Evolutionary conservation across 2,888 invertebrate species (phyloP).

Genomic region (Tholera decimalis): DNA sequence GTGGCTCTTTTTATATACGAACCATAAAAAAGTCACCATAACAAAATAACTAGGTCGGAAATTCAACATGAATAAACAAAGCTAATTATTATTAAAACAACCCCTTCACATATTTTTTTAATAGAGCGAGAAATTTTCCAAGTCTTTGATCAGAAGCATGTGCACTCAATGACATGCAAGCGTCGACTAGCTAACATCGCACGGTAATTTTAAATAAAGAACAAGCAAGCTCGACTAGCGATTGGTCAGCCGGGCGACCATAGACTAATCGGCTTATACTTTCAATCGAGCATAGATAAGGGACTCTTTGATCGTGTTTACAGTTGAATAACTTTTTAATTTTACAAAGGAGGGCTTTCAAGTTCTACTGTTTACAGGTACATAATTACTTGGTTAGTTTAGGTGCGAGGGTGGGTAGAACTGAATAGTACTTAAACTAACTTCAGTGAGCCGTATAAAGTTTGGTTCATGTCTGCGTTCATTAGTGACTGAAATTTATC

Average conservation of each 20-base stretch:
- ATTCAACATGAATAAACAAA: slow-evolving; percentile 47
- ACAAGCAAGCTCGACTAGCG: slow-evolving; percentile 78
- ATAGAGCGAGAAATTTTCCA: slow-evolving; percentile 67
- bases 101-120: slow-evolving; percentile 65
- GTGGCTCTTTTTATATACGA: neutral
- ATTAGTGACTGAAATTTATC: too few species aligned
- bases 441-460: neutral
- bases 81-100: slow-evolving; percentile 33
- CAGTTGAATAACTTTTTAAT: slow-evolving; percentile 75
- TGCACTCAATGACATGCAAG: slow-evolving; percentile 61
- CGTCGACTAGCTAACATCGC: slow-evolving; percentile 69
- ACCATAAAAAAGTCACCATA: slow-evolving; percentile 28
- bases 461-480: neutral
- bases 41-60: slow-evolving; percentile 55
- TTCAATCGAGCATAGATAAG: slow-evolving; percentile 77
- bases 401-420: neutral
- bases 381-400: slow-evolving; percentile 4
- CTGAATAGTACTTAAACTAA: neutral
- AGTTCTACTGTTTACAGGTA: slow-evolving; percentile 14
- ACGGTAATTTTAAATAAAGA: slow-evolving; percentile 82
- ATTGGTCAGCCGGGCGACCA: slow-evolving; percentile 81
- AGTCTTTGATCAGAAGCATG: slow-evolving; percentile 66
- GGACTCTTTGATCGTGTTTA: slow-evolving; percentile 81
- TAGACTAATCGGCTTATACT: slow-evolving; percentile 83
- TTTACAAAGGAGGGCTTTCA: slow-evolving; percentile 73